Conservation (phyloP, 2,888 invertebrate genomes). For the Panzeria rudis region DNA sequence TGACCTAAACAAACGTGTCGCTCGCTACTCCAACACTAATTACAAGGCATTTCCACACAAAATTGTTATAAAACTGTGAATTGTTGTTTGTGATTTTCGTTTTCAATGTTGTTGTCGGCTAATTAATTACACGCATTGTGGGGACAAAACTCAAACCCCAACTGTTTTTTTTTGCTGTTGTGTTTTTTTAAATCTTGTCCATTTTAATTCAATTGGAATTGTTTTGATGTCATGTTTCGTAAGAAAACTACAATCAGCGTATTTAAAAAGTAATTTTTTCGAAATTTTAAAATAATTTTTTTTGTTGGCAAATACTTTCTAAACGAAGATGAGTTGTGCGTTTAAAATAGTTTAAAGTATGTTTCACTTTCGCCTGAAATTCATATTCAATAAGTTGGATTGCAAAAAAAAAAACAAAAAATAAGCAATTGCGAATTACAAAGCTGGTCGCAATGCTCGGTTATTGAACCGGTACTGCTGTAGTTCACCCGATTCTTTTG, state of each 20-base stretch:
- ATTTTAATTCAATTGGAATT: slow-evolving; percentile 43
- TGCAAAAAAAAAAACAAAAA: too few relatives aligned
- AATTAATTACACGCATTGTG: slow-evolving; percentile 61
- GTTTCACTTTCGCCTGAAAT: slow-evolving; percentile 13
- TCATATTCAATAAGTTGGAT: not conserved
- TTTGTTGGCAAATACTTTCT: slow-evolving; percentile 37
- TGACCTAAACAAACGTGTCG: slow-evolving; percentile 51
- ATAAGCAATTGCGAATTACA: not conserved
- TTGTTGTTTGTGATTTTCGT: not conserved
- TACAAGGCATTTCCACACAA: slow-evolving; percentile 41
- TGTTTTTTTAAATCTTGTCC: slow-evolving; percentile 13
- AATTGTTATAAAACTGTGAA: slow-evolving; percentile 37
- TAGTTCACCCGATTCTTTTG: not conserved
- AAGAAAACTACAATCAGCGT: not conserved
- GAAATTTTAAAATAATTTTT: not conserved
- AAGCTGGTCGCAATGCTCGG: not conserved
- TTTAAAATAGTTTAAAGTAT: not conserved
- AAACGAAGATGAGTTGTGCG: not conserved
- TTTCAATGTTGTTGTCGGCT: slow-evolving; percentile 17
- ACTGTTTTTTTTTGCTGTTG: not conserved
- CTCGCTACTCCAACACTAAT: slow-evolving; percentile 47
- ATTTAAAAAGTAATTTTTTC: slow-evolving; percentile 33
- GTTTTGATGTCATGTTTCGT: slow-evolving; percentile 44
- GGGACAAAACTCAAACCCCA: slow-evolving; percentile 27
- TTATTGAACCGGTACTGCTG: not conserved